Evolutionary conservation across 2,113 vertebrate species (phyloP), one percentile per base, ranked within the genome.

Genomic region (Oostethus manadensis): DNA sequence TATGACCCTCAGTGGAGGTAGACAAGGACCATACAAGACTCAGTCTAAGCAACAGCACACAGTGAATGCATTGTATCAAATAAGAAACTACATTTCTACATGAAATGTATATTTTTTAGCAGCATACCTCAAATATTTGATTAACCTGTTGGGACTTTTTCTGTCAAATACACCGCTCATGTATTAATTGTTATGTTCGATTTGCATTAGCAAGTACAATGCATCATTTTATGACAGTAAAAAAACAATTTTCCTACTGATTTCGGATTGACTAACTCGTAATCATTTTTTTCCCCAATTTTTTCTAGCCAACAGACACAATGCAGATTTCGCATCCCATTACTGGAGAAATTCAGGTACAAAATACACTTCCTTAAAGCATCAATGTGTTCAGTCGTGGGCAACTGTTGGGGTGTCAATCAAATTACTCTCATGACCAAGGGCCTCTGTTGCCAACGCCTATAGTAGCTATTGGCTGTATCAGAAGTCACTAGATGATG

Each of bases 331-430:
- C 93, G 47, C 94, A 97, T 86, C 91, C 92, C 45, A 92, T 99
- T 81, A 97, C 92, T 26, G 97, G 97, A 78, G 97, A 99, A 89
- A 96, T 99, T 82, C 97, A 99, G 94, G 97, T 98, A 90, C 22
- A 55, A 69, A 60, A 51, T 5, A 7, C 8, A 53, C n/a, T 6
- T 11, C 35, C 16, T 22, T 35, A 5, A 33, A 26, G 6, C 16
- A 42, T 20, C 26, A 42, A 49, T 14, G 8, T 23, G 23, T 22
- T n/a, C n/a, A n/a, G n/a, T n/a, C n/a, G n/a, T n/a, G n/a, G n/a
- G n/a, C n/a, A n/a, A n/a, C n/a, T n/a, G n/a, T n/a, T n/a, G n/a
- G n/a, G n/a, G n/a, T n/a, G n/a, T n/a, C n/a, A 14, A 8, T 29
- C 33, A 6, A 35, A 35, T 35, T n/a, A n/a, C n/a, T n/a, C n/a